Base-by-base conservation (phyloP, 2,113 vertebrate species). In the Thinocorus orbignyianus region DNA sequence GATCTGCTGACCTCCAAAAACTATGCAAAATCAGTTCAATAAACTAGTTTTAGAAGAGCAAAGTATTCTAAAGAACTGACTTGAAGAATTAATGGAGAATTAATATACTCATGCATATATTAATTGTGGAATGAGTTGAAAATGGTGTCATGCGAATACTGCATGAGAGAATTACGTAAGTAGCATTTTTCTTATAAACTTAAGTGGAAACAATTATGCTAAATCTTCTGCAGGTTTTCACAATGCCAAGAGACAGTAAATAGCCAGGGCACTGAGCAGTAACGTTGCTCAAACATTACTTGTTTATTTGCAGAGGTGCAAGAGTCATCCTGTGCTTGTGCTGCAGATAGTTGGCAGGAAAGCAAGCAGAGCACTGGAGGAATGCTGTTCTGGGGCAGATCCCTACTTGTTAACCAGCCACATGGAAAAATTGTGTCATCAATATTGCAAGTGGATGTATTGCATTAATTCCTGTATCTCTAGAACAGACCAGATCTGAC, bases 251-350 rank as follows among this genome's bases (percentile, higher is more conserved):
- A 49, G 82, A 11, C 33, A 33, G 61, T 35, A 19, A 62, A 35
- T 30, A 82, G 33, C 5, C 15, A 4, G 65, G 60, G 28, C 0
- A 0, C 7, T 30, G 24, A 48, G 57, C 64, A 48, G 31, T 58
- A 17, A 22, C 33, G 8, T 30, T 46, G 15, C 41, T 79, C 10
- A 13, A 54, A 55, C 55, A 3, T 44, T n/a, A 33, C 28, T 9
- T 35, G 20, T 52, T 79, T 48, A 54, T 35, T 58, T 71, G 76
- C 30, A 16, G 33, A 81, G 39, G 23, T 28, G 42, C 1, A 4
- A 26, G 83, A 19, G 42, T 48, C 3, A 0, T 33, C 28, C 37
- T 39, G 31, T 24, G 61, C 46, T 62, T 0, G 0, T 35, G 33
- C 78, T 79, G 60, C 61, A n/a, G 81, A 19, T 52, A 4, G 1